Evolutionary conservation across 1,140 invertebrate species (phyloP).

Genomic region (Brachionus paranguensis): DNA sequence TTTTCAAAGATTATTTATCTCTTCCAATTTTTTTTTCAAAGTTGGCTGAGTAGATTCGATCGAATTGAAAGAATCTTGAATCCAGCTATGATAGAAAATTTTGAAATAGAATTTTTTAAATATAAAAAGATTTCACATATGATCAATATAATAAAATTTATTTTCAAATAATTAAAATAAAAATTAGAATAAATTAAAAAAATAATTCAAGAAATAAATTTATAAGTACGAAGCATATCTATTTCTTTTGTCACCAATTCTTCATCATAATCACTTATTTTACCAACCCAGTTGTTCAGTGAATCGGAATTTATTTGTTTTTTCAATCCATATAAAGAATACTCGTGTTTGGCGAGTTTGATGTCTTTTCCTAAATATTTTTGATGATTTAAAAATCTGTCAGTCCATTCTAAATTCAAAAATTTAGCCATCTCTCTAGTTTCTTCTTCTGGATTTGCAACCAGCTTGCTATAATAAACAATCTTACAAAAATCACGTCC

Average conservation of each 20-base stretch:
- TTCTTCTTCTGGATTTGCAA: neutral
- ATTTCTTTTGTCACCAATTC: neutral
- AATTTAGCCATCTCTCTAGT: neutral
- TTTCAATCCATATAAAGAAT: neutral
- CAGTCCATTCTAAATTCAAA: neutral
- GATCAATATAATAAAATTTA: neutral
- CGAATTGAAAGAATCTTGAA: neutral
- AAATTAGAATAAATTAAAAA: neutral
- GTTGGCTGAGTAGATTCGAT: too few relatives aligned
- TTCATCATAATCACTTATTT: neutral
- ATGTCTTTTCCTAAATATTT: slow-evolving; percentile 2
- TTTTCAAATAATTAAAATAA: neutral
- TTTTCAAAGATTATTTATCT: neutral
- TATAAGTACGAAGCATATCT: neutral
- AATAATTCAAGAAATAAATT: neutral
- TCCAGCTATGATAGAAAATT: too few relatives aligned
- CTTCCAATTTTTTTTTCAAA: too few relatives aligned
- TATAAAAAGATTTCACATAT: neutral
- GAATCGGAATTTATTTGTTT: slow-evolving; percentile 6
- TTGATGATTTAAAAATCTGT: slow-evolving; percentile 5
- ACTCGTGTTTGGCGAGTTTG: neutral
- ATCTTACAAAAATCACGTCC: neutral
- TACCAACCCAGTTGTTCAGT: neutral
- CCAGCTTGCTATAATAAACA: neutral
- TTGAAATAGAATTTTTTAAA: too few relatives aligned